Evolutionary conservation across 2,888 invertebrate genomes (phyloP), one percentile per base, ranked within the genome.

Genomic region (Plutella xylostella): DNA sequence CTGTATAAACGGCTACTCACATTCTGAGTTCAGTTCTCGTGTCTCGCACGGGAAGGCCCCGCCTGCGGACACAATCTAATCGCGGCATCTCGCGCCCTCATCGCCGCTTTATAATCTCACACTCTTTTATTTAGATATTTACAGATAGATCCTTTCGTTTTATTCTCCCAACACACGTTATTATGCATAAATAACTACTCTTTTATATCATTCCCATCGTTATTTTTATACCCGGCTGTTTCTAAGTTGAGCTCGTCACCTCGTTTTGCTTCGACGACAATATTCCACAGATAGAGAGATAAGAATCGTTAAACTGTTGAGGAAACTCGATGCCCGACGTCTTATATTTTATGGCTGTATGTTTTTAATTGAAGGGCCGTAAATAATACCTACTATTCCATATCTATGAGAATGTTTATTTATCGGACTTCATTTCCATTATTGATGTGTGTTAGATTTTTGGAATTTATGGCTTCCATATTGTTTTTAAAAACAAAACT

Each of bases 81-180:
- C 63, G 77, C 74, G 76, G 76, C 78, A 82, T 82, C 82, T 76
- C 61, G 60, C 63, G 63, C 60, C 52, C 57, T 52, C 54, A 44
- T 34, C 45, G 55, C 60, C 67, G 63, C 70, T 74, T 74, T 73
- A 76, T 75, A 71, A 74, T 64, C 60, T 60, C 63, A 62, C 57
- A 71, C 70, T 78, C 70, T 71, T 79, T 79, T 80, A 79, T 79
- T 79, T 73, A 75, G 71, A 75, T 76, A 78, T 82, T 73, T 71
- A 72, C 65, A 63, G 68, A 68, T 68, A 68, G 72, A 65, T 69
- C 75, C 77, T 75, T 79, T n/a, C n/a, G n/a, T 79, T 79, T 78
- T 74, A 76, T 78, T 73, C 71, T 70, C 63, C n/a, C 66, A 61
- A 58, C 72, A 73, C 68, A 68, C 73, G 72, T 75, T 77, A 78